Base-by-base conservation (phyloP, 1,140 invertebrate species). In the Acromyrmex heyeri region DNA sequence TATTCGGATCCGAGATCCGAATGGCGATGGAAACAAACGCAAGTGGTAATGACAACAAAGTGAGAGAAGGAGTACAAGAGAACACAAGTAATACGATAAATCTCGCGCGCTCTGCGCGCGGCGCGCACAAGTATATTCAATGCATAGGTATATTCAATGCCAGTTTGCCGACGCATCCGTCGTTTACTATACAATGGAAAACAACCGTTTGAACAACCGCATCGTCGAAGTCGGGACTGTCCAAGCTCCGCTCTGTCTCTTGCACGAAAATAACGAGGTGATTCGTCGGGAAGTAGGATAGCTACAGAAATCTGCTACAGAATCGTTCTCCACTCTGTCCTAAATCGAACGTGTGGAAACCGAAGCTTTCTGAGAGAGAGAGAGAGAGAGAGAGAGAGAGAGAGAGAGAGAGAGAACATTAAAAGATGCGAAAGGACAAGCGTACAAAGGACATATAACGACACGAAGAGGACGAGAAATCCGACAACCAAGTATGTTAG, bases 111-210 rank as follows among this genome's bases (percentile, higher is more conserved):
- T 16, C 50, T 34, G 30, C 12, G 38, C 14, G 38, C 10, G 64
- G 21, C n/a, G 64, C 16, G n/a, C 50, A 34, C 27, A 4, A 85
- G 48, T 21, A 30, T 30, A 30, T 30, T 30, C 2, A 30, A 30
- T 70, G 78, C 76, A 86, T 75, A 48, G 69, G 79, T 69, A 34
- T 34, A 76, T n/a, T 88, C 73, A 61, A 55, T 87, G 78, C 85
- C 75, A 72, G 79, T 86, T 82, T 87, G 81, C 69, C 62, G 64
- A 81, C 50, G 75, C 76, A 90, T 92, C 81, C 87, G 83, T 82
- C 90, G 87, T 92, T 92, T 90, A 92, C 88, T 87, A 82, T 83
- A 89, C 85, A 78, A 89, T 90, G 85, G 90, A 90, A 91, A 92
- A 90, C 89, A 91, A 62, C 76, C 82, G 77, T 57, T 27, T 62